Conservation (phyloP, 1,140 invertebrate genomes). For the Amyelois transitella region DNA sequence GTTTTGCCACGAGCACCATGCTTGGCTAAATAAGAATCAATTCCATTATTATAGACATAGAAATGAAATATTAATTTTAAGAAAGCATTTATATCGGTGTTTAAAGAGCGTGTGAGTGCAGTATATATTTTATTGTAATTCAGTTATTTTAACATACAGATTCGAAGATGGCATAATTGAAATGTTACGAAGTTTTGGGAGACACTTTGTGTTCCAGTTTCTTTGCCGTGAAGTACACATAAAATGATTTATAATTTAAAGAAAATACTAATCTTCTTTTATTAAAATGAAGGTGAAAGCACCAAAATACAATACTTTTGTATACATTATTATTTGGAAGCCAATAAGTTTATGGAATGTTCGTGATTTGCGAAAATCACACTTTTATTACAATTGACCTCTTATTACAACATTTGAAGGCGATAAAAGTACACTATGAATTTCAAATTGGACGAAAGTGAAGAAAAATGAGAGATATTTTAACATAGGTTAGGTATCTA, state of each 20-base stretch:
- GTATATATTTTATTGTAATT: not conserved
- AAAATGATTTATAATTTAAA: not conserved
- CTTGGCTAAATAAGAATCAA: conserved; percentile 6
- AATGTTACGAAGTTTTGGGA: not conserved
- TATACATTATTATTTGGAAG: not conserved
- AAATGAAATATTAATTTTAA: not conserved
- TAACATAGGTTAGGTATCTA: too few species aligned
- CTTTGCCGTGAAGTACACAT: not conserved
- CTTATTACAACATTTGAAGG: not conserved
- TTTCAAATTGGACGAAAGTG: not conserved
- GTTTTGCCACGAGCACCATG: conserved; percentile 12
- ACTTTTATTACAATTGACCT: not conserved
- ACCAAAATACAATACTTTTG: not conserved
- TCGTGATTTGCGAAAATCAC: too few species aligned
- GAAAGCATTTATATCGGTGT: not conserved
- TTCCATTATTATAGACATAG: not conserved
- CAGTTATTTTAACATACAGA: not conserved
- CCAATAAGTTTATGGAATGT: not conserved
- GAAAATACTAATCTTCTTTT: not conserved
- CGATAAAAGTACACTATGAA: not conserved
- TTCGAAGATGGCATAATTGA: not conserved
- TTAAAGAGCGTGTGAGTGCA: not conserved
- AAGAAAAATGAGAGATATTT: not conserved
- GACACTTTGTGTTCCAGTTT: not conserved
- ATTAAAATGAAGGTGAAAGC: not conserved